phyloP scores from a whole-genome alignment of 2,888 invertebrate genomes.

The Drosophila fungiperda region DNA sequence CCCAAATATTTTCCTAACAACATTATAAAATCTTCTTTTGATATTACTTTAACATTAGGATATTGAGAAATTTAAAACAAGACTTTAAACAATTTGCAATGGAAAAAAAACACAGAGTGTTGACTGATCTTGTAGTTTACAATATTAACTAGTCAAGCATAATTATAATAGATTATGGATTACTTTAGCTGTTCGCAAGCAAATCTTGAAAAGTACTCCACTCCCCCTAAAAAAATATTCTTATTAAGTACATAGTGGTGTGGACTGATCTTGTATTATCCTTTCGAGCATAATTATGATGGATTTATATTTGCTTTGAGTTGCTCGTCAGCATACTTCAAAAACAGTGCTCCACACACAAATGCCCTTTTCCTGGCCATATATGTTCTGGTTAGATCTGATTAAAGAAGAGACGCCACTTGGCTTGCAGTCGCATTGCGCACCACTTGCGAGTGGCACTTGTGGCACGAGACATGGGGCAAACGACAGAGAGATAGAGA shows the following conservation, averaged over 20 bases:
- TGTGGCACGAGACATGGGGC: conserved; percentile 63
- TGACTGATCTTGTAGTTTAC: neutral
- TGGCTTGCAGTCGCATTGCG: conserved; percentile 61
- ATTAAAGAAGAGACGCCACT: conserved; percentile 49
- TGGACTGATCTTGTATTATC: neutral
- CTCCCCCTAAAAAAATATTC: neutral
- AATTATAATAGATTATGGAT: neutral
- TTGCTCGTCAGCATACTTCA: conserved; percentile 1
- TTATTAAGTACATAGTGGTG: neutral
- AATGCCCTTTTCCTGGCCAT: conserved; percentile 14
- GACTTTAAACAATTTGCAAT: neutral
- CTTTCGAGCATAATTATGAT: neutral
- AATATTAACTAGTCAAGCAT: neutral
- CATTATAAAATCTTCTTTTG: neutral
- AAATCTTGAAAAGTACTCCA: neutral
- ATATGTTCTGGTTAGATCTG: conserved; percentile 45
- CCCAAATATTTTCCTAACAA: neutral
- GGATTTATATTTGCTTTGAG: neutral
- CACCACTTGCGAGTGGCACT: conserved; percentile 23
- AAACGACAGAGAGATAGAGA: neutral
- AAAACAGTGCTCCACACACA: neutral
- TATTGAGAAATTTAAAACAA: neutral
- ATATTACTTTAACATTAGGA: neutral
- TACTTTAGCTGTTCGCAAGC: neutral
- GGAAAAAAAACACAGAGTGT: neutral